A percentile compares a stretch with the other conserved stretches of the same genome.
Evolutionary conservation across 2,113 vertebrate genomes (phyloP).

Genomic region (Oryctolagus cuniculus): DNA sequence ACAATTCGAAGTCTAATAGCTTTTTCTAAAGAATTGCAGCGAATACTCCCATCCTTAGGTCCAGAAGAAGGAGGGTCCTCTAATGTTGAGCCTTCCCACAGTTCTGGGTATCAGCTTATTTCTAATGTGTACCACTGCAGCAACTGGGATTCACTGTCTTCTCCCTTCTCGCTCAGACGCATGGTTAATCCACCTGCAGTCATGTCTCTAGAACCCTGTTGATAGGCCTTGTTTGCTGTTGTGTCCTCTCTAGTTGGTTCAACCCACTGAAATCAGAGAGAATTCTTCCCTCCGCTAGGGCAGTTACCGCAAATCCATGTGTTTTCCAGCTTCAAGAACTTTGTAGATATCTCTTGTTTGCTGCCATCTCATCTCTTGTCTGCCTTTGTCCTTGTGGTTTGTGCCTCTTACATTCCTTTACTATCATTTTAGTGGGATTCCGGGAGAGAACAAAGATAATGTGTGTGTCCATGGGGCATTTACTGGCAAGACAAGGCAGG

Average conservation of each 20-base stretch:
- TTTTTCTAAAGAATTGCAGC: not conserved
- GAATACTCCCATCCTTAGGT: not conserved
- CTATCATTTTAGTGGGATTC: slow-evolving; percentile 51
- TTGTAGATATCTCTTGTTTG: not conserved
- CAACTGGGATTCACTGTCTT: not conserved
- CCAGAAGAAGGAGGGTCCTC: not conserved
- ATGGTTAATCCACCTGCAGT: not conserved
- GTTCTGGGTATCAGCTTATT: not conserved
- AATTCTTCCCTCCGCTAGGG: not conserved
- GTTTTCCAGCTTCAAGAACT: slow-evolving; percentile 39
- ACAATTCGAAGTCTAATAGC: not conserved
- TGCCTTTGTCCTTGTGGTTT: not conserved
- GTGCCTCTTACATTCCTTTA: slow-evolving; percentile 51
- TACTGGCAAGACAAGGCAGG: not conserved
- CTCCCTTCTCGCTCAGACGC: not conserved
- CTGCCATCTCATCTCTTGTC: not conserved
- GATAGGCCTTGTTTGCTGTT: not conserved
- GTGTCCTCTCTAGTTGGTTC: not conserved
- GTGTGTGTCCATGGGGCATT: not conserved
- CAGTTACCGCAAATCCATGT: not conserved
- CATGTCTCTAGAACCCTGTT: not conserved
- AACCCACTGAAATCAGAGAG: not conserved
- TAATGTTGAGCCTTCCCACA: not conserved
- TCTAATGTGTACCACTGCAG: not conserved
- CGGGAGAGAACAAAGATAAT: slow-evolving; percentile 35